Percentiles rank a stretch among this genome's conserved stretches.
Evolutionary conservation across 2,113 vertebrate species (phyloP).

Genomic region (Epinephelus cyanopodus): DNA sequence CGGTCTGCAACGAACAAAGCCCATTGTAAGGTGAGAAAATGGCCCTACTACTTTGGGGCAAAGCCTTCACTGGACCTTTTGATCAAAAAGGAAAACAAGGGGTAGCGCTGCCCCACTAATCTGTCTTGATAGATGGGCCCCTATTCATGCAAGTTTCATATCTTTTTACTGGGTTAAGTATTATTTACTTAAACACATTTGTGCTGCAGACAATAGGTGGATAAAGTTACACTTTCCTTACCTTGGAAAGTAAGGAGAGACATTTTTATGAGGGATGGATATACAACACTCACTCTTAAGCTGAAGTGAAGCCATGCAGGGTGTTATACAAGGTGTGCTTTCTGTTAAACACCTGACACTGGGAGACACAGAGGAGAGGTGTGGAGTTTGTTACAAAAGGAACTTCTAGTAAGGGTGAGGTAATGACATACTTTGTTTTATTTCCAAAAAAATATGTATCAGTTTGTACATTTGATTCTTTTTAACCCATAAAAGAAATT

Average conservation of each 20-base stretch:
- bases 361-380: not conserved
- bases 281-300: conserved; percentile 13
- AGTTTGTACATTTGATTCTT: not conserved
- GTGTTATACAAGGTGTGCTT: not conserved
- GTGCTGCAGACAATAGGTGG: conserved; percentile 34
- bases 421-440: not conserved
- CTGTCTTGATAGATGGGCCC: not conserved
- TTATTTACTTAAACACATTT: conserved; percentile 58
- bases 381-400: conserved; percentile 8
- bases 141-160: conserved; percentile 23
- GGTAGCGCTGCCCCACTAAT: conserved; percentile 19
- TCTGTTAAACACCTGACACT: conserved; percentile 2
- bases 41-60: conserved; percentile 27
- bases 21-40: conserved; percentile 48
- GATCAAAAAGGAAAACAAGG: conserved; percentile 36
- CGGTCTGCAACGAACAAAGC: conserved; percentile 16
- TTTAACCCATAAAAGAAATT: not conserved
- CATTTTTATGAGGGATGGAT: not conserved
- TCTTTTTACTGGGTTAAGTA: conserved; percentile 46
- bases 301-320: conserved; percentile 13
- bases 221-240: conserved; percentile 46
- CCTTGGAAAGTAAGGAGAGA: conserved; percentile 31
- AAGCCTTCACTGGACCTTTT: conserved; percentile 22
- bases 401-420: conserved; percentile 11
- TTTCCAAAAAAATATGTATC: not conserved